phyloP scores from a whole-genome alignment of 2,888 invertebrate genomes.

The Dicycla oo region DNA sequence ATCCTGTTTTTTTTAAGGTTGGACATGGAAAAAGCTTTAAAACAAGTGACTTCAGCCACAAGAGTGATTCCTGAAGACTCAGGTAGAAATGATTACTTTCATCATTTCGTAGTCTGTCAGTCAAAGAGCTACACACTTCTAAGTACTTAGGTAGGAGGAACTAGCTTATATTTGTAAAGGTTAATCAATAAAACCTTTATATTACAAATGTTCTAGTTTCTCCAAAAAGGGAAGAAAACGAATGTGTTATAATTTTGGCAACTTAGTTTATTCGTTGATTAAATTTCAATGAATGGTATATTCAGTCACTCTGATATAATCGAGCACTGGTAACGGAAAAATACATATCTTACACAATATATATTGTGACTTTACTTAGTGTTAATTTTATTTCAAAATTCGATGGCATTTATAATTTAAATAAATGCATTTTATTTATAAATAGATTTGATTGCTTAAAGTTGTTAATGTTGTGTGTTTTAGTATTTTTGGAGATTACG shows the following conservation, averaged over 20 bases:
- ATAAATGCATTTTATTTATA: background rate
- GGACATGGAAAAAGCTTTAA: conserved; percentile 91
- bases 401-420: background rate
- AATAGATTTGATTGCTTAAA: background rate
- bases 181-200: background rate
- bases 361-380: background rate
- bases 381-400: background rate
- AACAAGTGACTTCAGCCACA: conserved; percentile 91
- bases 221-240: background rate
- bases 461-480: conserved; percentile 42
- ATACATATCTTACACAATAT: background rate
- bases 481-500: conserved; percentile 92
- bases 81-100: conserved; percentile 78
- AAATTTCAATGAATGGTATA: background rate
- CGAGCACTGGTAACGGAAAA: background rate
- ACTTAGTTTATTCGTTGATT: background rate
- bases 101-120: background rate
- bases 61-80: conserved; percentile 90
- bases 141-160: background rate
- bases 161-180: background rate
- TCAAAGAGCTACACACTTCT: background rate
- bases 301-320: no score
- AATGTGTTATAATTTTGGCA: background rate
- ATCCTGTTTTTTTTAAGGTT: conserved; percentile 72
- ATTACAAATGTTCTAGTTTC: conserved; percentile 2